Evolutionary conservation across 2,797 vertebrate genomes (phyloP).

Genomic region (Oreortyx pictus): DNA sequence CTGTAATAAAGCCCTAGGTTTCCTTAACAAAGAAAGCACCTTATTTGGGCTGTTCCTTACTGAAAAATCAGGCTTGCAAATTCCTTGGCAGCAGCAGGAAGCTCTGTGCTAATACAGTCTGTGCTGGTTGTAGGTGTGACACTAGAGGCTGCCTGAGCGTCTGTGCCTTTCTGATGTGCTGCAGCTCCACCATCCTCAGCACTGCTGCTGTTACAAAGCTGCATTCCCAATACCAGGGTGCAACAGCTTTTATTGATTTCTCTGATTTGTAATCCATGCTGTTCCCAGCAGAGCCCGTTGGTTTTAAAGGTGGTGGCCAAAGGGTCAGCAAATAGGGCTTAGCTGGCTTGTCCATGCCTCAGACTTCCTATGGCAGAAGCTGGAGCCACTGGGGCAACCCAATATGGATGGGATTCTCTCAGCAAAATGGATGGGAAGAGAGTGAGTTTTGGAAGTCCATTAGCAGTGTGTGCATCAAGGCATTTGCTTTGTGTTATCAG

Average conservation of each 20-base stretch:
- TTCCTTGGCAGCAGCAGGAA: neutral
- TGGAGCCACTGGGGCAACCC: too few species aligned
- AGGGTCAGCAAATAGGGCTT: neutral
- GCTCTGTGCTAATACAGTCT: neutral
- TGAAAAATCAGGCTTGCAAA: neutral
- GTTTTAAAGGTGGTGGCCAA: rapidly evolving
- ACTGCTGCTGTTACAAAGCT: neutral
- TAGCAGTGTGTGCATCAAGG: too few species aligned
- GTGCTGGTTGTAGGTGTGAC: neutral
- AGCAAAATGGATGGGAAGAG: neutral
- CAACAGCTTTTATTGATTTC: neutral
- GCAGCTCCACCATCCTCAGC: neutral
- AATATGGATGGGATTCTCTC: too few species aligned
- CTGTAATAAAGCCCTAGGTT: neutral
- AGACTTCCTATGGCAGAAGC: rapidly evolving
- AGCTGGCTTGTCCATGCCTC: rapidly evolving
- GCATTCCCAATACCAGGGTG: rapidly evolving
- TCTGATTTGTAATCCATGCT: rapidly evolving
- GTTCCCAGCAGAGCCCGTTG: rapidly evolving
- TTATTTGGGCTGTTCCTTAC: neutral
- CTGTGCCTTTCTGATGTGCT: neutral
- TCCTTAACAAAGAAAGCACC: neutral
- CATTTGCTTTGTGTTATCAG: neutral
- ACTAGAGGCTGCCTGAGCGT: neutral
- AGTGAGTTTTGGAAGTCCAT: neutral